These are phyloP conservation scores for Stichopus horrens DNA, from an alignment of 53 echinoderm and acorn worm species.

Conservation along the genomic window DNA sequence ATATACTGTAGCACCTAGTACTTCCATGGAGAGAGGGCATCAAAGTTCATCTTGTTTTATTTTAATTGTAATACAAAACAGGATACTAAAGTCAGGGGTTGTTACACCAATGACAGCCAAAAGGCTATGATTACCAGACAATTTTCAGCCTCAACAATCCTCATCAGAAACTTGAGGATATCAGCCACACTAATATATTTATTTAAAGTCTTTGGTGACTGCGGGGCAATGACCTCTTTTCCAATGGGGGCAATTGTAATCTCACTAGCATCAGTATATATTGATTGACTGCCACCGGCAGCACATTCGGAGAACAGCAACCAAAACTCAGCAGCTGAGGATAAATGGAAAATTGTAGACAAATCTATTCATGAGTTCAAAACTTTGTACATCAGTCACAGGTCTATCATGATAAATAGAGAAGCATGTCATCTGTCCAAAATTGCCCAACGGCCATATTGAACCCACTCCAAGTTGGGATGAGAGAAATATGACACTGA, in stretches of 20 bases:
- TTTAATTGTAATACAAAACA: neutral
- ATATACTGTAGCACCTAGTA: neutral
- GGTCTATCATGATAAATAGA: no score
- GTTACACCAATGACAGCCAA: neutral
- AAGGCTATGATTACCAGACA: neutral
- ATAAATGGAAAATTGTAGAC: no score
- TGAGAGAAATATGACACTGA: no score
- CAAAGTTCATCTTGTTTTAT: neutral
- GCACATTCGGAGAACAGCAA: no score
- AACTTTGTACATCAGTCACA: no score
- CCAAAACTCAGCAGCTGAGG: no score
- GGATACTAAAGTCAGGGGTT: neutral
- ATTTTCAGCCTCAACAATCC: neutral
- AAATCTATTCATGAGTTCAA: no score
- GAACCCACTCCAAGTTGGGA: no score
- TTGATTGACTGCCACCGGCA: no score
- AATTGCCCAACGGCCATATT: no score
- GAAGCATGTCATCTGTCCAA: no score
- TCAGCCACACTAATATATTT: neutral
- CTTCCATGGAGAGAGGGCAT: neutral
- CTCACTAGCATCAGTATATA: no score
- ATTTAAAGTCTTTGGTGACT: neutral
- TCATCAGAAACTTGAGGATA: neutral
- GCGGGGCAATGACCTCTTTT: neutral
- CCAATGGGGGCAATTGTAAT: neutral